phyloP scores from a whole-genome alignment of 2,113 vertebrate genomes.

The Mastomys coucha region DNA sequence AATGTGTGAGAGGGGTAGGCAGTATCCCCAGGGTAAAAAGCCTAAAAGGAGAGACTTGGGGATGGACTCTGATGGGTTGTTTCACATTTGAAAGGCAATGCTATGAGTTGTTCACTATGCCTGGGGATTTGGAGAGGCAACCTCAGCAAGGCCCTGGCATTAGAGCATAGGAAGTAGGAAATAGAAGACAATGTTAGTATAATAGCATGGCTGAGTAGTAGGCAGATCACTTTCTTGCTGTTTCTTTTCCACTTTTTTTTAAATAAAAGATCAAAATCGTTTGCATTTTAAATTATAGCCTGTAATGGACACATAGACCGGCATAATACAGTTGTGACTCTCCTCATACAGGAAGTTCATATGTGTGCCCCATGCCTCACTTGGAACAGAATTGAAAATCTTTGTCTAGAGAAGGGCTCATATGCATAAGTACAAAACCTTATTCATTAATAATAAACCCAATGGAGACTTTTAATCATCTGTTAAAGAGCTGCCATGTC shows the following conservation, averaged over 20 bases:
- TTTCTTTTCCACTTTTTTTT: not conserved
- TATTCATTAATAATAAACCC: conserved; percentile 73
- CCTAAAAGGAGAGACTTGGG: not conserved
- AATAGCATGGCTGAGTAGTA: not conserved
- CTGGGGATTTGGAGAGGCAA: not conserved
- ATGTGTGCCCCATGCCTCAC: conserved; percentile 1
- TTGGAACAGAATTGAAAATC: conserved; percentile 62
- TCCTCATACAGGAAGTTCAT: not conserved
- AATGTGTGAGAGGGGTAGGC: not conserved
- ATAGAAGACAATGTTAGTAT: not conserved
- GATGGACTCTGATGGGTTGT: not conserved
- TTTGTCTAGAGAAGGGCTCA: conserved; percentile 65
- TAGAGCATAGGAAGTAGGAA: not conserved
- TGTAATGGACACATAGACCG: not conserved
- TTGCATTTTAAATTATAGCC: not conserved
- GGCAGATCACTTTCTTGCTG: not conserved
- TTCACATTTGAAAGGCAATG: not conserved
- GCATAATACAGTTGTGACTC: not conserved
- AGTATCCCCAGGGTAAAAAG: not conserved
- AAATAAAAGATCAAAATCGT: conserved; percentile 27
- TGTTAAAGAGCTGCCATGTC: conserved; percentile 70
- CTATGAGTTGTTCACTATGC: not conserved
- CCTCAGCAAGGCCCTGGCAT: not conserved
- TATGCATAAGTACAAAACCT: conserved; percentile 75
- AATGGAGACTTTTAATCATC: conserved; percentile 70